A percentile compares a stretch with the other conserved stretches of the same genome.
These are phyloP conservation scores for Rhopalosiphum padi DNA, from an alignment of 1,140 invertebrate genomes.

Conservation along the genomic window DNA sequence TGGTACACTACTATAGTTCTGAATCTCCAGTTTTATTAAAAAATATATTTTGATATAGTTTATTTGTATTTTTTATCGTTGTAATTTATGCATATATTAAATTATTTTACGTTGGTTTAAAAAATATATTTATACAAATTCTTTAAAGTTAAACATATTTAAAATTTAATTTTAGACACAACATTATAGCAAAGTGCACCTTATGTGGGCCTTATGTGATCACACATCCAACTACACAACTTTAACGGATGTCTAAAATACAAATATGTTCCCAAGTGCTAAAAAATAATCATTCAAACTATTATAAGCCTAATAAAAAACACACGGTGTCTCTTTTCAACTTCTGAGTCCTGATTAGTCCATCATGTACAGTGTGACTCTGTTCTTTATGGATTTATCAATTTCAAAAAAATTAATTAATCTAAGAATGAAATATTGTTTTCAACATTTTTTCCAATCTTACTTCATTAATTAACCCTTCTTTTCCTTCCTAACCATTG, in stretches of 20 bases:
- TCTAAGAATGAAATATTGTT: too few species aligned
- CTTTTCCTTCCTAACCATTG: too few species aligned
- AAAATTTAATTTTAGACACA: not conserved
- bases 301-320: not conserved
- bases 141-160: conserved; percentile 1
- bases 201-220: not conserved
- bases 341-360: not conserved
- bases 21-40: not conserved
- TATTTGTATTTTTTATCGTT: not conserved
- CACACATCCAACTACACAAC: not conserved
- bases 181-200: not conserved
- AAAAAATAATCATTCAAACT: not conserved
- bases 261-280: not conserved
- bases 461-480: too few species aligned
- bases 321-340: not conserved
- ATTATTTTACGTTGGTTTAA: not conserved
- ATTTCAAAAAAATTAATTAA: too few species aligned
- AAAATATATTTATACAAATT: not conserved
- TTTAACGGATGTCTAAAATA: not conserved
- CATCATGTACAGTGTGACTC: not conserved
- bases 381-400: too few species aligned
- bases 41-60: not conserved
- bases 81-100: not conserved
- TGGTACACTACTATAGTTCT: not conserved
- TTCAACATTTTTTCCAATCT: too few species aligned